phyloP scores from a whole-genome alignment of 2,797 vertebrate species.

The Helostoma temminkii region DNA sequence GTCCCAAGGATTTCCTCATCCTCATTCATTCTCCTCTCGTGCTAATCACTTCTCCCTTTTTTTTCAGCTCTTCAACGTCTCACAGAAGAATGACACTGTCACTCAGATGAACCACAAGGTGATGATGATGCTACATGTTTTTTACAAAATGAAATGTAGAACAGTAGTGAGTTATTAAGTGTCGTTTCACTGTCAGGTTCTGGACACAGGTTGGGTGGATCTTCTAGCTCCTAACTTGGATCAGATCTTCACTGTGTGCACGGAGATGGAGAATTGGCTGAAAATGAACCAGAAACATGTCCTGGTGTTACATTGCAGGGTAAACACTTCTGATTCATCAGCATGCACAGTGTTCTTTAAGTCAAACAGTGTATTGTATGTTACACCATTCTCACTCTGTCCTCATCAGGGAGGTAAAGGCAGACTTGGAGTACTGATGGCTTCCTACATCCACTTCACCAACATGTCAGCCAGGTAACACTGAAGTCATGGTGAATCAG shows the following conservation, averaged over 20 bases:
- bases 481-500: slow-evolving; percentile 8
- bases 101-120: slow-evolving; percentile 90
- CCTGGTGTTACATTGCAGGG: slow-evolving; percentile 92
- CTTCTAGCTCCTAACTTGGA: slow-evolving; percentile 89
- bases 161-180: not conserved
- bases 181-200: slow-evolving; percentile 76
- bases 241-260: slow-evolving; percentile 90
- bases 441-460: slow-evolving; percentile 93
- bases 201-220: slow-evolving; percentile 92
- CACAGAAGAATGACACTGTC: slow-evolving; percentile 87
- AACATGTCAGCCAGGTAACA: slow-evolving; percentile 91
- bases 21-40: too few species aligned
- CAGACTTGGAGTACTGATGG: slow-evolving; percentile 90
- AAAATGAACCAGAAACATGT: slow-evolving; percentile 86
- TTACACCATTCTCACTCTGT: slow-evolving; percentile 3
- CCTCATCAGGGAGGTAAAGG: slow-evolving; percentile 88
- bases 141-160: not conserved
- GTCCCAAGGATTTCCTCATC: too few species aligned
- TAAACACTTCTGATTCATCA: slow-evolving; percentile 63
- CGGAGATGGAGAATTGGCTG: slow-evolving; percentile 91
- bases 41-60: not conserved
- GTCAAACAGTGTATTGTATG: not conserved
- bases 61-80: slow-evolving; percentile 92
- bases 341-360: not conserved
- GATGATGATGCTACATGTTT: slow-evolving; percentile 26